Evolutionary conservation across 2,797 vertebrate genomes (phyloP).

Genomic region (Heterohyrax brucei): DNA sequence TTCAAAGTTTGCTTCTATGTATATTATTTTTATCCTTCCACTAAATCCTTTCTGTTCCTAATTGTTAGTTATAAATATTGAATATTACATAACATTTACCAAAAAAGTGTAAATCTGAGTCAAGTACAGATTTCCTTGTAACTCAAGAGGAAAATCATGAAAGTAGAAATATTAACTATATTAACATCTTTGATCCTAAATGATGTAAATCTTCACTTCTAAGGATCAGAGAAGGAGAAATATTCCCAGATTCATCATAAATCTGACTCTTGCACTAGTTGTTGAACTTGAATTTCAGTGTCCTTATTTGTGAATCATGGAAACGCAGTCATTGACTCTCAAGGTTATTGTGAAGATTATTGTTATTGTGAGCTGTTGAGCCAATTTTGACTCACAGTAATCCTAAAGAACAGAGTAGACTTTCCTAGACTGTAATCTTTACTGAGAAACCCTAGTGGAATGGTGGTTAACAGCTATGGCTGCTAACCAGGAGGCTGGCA

Average conservation of each 20-base stretch:
- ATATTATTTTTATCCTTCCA: neutral
- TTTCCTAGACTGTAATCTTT: too few species aligned
- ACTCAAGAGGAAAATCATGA: neutral
- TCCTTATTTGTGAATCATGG: neutral
- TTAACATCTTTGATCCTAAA: neutral
- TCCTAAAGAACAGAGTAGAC: too few species aligned
- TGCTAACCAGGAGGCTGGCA: too few species aligned
- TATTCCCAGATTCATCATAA: neutral
- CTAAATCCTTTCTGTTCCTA: neutral
- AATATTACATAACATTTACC: neutral
- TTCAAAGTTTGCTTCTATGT: neutral
- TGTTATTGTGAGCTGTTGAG: too few species aligned
- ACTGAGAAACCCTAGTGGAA: too few species aligned
- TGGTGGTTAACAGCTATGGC: too few species aligned
- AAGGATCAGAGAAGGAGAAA: neutral
- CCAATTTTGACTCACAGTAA: too few species aligned
- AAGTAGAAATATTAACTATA: neutral
- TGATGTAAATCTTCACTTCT: neutral
- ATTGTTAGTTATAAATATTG: neutral
- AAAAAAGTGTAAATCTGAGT: neutral
- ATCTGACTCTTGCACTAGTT: neutral
- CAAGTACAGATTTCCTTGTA: neutral
- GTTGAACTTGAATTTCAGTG: neutral
- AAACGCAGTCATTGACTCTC: neutral
- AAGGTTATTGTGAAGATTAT: neutral